Conservation (phyloP, 2,888 invertebrate species). For the Clostera curtula region DNA sequence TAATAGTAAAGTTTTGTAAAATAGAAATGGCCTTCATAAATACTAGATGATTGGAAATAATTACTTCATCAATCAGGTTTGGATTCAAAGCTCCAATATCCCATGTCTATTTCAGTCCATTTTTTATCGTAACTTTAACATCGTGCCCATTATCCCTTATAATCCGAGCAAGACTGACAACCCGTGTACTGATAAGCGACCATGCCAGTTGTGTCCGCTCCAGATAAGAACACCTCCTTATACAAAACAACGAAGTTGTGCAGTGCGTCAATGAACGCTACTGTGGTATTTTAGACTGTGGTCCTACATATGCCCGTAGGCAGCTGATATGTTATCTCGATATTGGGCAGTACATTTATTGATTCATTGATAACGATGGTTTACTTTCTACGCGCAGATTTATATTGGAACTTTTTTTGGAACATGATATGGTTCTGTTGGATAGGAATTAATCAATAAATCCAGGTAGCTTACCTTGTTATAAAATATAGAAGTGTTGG, state of each 20-base stretch:
- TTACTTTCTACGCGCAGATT: conserved; percentile 57
- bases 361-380: conserved; percentile 54
- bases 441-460: too few species aligned
- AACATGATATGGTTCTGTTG: conserved; percentile 18
- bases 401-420: conserved; percentile 34
- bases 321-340: conserved; percentile 45
- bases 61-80: conserved; percentile 11
- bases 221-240: conserved; percentile 29
- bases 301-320: conserved; percentile 38
- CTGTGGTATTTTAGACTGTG: conserved; percentile 39
- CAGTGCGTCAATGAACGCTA: conserved; percentile 26
- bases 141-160: conserved; percentile 45
- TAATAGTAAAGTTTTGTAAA: too few species aligned
- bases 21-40: too few species aligned
- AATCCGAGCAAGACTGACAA: conserved; percentile 41
- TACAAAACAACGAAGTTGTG: conserved; percentile 7
- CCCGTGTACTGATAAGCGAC: conserved; percentile 31
- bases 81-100: conserved; percentile 10
- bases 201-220: conserved; percentile 33
- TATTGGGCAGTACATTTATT: conserved; percentile 61
- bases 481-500: too few species aligned
- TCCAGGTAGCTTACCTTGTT: too few species aligned
- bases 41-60: conserved; percentile 8
- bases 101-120: conserved; percentile 13
- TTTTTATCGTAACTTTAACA: conserved; percentile 35